Base-by-base conservation (phyloP, 2,888 invertebrate species). In the Merodon equestris region DNA sequence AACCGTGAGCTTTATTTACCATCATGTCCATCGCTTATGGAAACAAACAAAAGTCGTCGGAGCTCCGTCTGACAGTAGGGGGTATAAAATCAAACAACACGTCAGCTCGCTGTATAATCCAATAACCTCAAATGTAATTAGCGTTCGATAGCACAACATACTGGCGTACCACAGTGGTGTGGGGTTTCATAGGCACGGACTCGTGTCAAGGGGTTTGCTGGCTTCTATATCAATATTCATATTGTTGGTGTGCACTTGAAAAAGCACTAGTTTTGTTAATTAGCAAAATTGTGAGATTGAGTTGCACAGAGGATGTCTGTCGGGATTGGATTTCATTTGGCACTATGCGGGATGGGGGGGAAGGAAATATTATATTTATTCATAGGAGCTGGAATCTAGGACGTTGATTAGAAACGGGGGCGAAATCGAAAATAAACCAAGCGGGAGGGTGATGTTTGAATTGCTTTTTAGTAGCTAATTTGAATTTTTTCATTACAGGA, bases 401-500 rank as follows among this genome's bases (percentile, higher is more conserved):
- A 27, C 10, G 10, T 40, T 15, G 18, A 54, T 19, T 44, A 15
- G 13, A 60, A 13, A 7, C 27, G 27, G 18, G 38, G 13, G 15
- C 3, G 27, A 19, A 48, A 51, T 13, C 7, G n/a, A 27, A 27
- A 27, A 27, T 27, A 1, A 10, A 2, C 5, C 13, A 14, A 0
- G 1, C 10, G 4, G 9, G 5, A 54, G 27, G 14, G 4, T 10
- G 5, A 54, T 61, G 42, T n/a, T 10, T 58, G 17, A 64, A 73
- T 42, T 58, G 67, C 48, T 66, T 58, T 34, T 63, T 38, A n/a
- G 18, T 1, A 34, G 27, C 7, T 7, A 42, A 44, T 60, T 70
- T 51, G 61, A 66, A 82, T 82, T 82, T 61, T 64, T 10, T 83
- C 81, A 64, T 89, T 89, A 19, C 91, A 99, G 98, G 98, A 99